These are phyloP conservation scores for Rhagophthalmus giganteus DNA, from an alignment of 2,888 invertebrate species.

Conservation along the genomic window DNA sequence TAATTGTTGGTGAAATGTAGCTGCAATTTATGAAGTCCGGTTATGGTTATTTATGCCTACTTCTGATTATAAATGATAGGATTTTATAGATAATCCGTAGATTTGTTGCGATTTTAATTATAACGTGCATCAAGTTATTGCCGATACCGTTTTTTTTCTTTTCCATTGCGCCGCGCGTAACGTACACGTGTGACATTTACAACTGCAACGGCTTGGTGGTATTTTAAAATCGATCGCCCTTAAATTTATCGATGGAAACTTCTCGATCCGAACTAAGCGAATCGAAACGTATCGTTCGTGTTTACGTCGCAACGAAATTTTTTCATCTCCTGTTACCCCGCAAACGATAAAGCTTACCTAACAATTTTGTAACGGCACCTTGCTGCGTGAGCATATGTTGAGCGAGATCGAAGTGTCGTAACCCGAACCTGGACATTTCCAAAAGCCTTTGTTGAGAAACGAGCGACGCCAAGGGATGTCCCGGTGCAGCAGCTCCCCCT, in stretches of 20 bases:
- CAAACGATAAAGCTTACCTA: no score
- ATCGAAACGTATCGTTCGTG: no score
- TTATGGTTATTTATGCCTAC: slow-evolving; percentile 47
- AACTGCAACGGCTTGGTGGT: no score
- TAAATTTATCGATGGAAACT: no score
- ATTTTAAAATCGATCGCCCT: no score
- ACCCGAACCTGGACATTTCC: slow-evolving; percentile 78
- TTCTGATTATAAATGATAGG: slow-evolving; percentile 53
- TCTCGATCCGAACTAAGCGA: no score
- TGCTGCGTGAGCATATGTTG: slow-evolving; percentile 90
- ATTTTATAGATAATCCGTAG: slow-evolving; percentile 51
- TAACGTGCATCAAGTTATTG: slow-evolving; percentile 18
- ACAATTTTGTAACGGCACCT: slow-evolving; percentile 86
- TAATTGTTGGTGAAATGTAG: slow-evolving; percentile 55
- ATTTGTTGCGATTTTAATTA: slow-evolving; percentile 50
- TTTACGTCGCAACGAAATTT: no score
- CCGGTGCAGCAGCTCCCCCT: slow-evolving; percentile 53
- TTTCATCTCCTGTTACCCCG: no score
- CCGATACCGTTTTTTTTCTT: no score
- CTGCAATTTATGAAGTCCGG: slow-evolving; percentile 48
- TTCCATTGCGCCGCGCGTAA: no score
- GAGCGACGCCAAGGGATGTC: slow-evolving; percentile 70
- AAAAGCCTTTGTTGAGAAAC: slow-evolving; percentile 78
- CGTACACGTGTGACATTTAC: no score
- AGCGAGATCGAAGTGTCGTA: slow-evolving; percentile 87